phyloP scores from a whole-genome alignment of 2,888 invertebrate species.

The Augiades crinisus region DNA sequence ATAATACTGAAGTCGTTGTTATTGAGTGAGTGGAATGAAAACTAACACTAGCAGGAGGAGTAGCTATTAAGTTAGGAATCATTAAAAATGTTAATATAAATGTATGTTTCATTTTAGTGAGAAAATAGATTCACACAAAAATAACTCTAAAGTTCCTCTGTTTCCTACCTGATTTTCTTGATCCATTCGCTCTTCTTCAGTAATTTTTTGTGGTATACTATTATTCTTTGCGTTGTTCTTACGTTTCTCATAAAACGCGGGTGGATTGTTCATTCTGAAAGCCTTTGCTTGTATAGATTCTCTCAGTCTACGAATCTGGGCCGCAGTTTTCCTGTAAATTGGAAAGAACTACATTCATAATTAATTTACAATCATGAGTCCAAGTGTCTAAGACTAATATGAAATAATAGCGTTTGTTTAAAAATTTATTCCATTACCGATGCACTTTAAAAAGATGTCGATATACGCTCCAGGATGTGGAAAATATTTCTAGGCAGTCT shows the following conservation, averaged over 20 bases:
- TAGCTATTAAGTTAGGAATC: too few species aligned
- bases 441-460: conserved; percentile 89
- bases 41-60: too few species aligned
- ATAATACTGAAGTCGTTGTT: too few species aligned
- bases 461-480: conserved; percentile 89
- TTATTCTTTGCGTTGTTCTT: conserved; percentile 53
- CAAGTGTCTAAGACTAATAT: too few species aligned
- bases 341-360: background rate
- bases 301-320: conserved; percentile 85
- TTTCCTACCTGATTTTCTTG: conserved; percentile 80
- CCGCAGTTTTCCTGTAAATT: conserved; percentile 83
- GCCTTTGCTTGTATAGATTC: conserved; percentile 85
- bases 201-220: conserved; percentile 53
- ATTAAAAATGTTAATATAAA: too few species aligned
- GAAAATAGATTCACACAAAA: too few species aligned
- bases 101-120: too few species aligned
- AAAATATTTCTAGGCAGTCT: conserved; percentile 88
- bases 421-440: conserved; percentile 77
- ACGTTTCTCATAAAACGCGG: conserved; percentile 71
- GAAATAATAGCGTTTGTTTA: too few species aligned
- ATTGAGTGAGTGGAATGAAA: too few species aligned
- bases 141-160: too few species aligned
- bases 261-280: conserved; percentile 82
- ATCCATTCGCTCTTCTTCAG: conserved; percentile 73
- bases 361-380: background rate